phyloP scores from a whole-genome alignment of 2,113 vertebrate species.

The Menura novaehollandiae region DNA sequence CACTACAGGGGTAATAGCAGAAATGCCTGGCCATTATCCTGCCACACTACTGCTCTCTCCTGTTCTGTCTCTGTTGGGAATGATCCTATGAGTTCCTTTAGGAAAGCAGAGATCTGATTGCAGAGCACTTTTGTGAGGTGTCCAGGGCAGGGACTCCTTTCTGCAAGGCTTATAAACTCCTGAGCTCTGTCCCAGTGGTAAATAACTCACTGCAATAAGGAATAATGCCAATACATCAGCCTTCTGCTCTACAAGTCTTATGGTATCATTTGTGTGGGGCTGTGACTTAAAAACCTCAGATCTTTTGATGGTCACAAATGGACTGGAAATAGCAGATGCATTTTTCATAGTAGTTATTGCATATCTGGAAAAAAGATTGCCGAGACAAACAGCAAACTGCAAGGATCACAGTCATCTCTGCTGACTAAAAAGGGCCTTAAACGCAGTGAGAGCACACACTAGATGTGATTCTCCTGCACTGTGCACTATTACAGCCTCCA shows the following conservation, averaged over 20 bases:
- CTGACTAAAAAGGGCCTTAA: neutral
- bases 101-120: neutral
- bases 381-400: constrained; percentile 21
- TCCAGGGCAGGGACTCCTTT: neutral
- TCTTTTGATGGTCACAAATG: neutral
- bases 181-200: neutral
- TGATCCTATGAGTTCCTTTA: neutral
- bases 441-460: neutral
- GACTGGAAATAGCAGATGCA: constrained; percentile 11
- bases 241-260: neutral
- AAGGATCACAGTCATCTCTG: neutral
- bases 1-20: neutral
- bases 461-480: neutral
- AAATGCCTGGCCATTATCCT: neutral
- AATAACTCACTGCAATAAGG: neutral
- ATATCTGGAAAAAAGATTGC: constrained; percentile 12
- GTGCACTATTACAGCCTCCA: neutral
- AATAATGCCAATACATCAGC: neutral
- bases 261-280: neutral
- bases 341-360: constrained; percentile 5
- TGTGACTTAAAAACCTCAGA: constrained; percentile 10
- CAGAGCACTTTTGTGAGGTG: neutral
- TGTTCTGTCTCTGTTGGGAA: neutral
- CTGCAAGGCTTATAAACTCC: neutral
- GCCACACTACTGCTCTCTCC: neutral